phyloP scores from a whole-genome alignment of 2,797 vertebrate genomes.

The Silurus aristotelis region DNA sequence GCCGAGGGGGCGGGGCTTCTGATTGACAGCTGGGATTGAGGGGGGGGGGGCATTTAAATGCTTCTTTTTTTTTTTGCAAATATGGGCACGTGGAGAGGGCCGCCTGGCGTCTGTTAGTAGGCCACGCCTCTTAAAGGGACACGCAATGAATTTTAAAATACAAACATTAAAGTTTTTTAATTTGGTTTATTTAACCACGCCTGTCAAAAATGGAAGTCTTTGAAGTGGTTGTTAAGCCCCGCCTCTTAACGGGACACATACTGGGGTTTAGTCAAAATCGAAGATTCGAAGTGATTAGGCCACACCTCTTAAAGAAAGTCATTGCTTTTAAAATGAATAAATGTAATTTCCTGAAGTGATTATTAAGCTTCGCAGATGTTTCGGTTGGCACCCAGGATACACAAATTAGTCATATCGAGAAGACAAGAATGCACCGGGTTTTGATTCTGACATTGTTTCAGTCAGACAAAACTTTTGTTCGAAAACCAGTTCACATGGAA shows the following conservation, averaged over 20 bases:
- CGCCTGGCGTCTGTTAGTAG: conserved; percentile 60
- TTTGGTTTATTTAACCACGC: no score
- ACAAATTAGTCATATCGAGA: not conserved
- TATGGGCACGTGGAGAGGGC: conserved; percentile 70
- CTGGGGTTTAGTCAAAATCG: no score
- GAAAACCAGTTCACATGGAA: no score
- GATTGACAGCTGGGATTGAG: conserved; percentile 83
- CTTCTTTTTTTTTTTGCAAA: conserved; percentile 67
- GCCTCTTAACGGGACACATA: no score
- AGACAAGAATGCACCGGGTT: not conserved
- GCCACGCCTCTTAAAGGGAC: conserved; percentile 56
- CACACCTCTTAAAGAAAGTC: no score
- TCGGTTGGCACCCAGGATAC: no score
- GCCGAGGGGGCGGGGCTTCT: conserved; percentile 58
- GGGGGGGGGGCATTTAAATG: conserved; percentile 87
- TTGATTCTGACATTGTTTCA: not conserved
- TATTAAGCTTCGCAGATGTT: not conserved
- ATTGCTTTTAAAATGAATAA: no score
- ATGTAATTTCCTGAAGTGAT: not conserved
- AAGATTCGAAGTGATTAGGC: no score
- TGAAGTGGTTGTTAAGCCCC: no score
- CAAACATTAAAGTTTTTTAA: no score
- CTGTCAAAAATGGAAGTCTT: no score
- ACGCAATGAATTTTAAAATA: not conserved
- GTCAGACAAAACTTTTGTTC: no score